phyloP scores from a whole-genome alignment of 2,888 invertebrate genomes.

The Amaurobius ferox region DNA sequence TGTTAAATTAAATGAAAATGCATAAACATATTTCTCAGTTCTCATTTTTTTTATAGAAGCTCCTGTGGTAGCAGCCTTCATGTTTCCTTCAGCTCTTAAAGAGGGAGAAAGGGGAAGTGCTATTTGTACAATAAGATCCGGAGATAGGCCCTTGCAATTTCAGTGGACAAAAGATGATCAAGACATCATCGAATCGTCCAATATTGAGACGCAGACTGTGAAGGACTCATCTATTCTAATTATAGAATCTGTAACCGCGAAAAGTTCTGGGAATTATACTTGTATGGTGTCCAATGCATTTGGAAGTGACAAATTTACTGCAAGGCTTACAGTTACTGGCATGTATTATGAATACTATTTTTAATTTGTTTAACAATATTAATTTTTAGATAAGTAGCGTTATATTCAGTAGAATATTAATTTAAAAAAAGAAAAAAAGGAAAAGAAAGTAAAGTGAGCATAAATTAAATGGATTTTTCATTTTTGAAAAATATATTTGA shows the following conservation, averaged over 20 bases:
- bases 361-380: too few species aligned
- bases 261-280: slow-evolving; percentile 64
- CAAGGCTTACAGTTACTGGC: slow-evolving; percentile 53
- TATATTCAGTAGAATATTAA: too few species aligned
- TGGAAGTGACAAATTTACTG: slow-evolving; percentile 44
- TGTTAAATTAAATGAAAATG: too few species aligned
- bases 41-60: slow-evolving; percentile 25
- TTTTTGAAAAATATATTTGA: too few species aligned
- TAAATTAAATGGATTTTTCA: too few species aligned
- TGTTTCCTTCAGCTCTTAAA: slow-evolving; percentile 33
- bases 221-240: slow-evolving; percentile 37
- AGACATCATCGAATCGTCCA: background rate
- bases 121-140: slow-evolving; percentile 67
- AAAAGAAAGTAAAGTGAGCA: too few species aligned
- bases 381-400: too few species aligned
- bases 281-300: slow-evolving; percentile 53
- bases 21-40: too few species aligned
- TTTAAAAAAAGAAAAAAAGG: too few species aligned
- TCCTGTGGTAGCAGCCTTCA: slow-evolving; percentile 20
- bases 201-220: slow-evolving; percentile 12
- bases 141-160: slow-evolving; percentile 72
- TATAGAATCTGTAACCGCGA: slow-evolving; percentile 38
- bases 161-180: slow-evolving; percentile 66
- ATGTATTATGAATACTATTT: too few species aligned
- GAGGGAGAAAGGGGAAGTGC: slow-evolving; percentile 68